Percentiles rank a stretch among this genome's conserved stretches.
These are phyloP conservation scores for Sebastes itinus DNA, from an alignment of 2,797 vertebrate species.

Conservation along the genomic window DNA sequence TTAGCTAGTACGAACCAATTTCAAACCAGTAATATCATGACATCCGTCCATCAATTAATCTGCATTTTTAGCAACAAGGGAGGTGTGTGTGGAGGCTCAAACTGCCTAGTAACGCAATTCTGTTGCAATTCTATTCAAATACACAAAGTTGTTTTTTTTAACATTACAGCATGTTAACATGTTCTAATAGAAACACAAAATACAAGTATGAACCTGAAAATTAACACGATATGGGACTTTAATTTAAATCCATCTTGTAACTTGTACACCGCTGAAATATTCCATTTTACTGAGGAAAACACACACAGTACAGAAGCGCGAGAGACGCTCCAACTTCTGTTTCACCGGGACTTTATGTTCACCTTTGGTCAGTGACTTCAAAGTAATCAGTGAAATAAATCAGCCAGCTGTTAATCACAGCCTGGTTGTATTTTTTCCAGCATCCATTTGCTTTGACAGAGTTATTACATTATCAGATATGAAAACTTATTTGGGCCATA, in stretches of 20 bases:
- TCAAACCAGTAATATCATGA: no score
- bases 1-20: background rate
- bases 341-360: constrained; percentile 7
- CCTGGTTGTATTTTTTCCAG: constrained; percentile 32
- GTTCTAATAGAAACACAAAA: no score
- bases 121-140: no score
- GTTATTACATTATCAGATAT: constrained; percentile 69
- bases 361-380: constrained; percentile 22
- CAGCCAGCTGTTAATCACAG: constrained; percentile 49
- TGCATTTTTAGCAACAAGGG: background rate
- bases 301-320: background rate
- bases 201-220: no score
- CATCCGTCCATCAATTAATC: background rate
- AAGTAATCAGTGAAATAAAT: constrained; percentile 57
- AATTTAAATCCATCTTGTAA: background rate
- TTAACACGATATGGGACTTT: no score
- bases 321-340: background rate
- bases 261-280: background rate
- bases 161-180: no score
- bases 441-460: constrained; percentile 46
- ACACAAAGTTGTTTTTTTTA: no score
- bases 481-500: constrained; percentile 56
- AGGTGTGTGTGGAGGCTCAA: background rate
- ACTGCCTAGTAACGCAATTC: no score
- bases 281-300: background rate